Conservation (phyloP, 2,888 invertebrate species). For the Gastrophysa polygoni region DNA sequence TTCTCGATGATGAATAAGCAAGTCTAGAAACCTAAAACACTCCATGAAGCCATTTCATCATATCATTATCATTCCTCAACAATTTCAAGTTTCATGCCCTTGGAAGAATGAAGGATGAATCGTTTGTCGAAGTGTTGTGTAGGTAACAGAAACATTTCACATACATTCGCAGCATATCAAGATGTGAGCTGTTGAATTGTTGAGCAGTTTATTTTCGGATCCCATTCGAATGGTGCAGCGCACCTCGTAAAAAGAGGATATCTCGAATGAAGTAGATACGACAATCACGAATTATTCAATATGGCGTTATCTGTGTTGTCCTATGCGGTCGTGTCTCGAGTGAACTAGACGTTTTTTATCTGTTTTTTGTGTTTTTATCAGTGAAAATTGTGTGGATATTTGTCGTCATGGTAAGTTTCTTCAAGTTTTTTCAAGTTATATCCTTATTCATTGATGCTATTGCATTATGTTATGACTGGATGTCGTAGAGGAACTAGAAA, state of each 20-base stretch:
- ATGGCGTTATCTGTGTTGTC: slow-evolving; percentile 44
- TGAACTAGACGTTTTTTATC: slow-evolving; percentile 19
- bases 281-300: slow-evolving; percentile 37
- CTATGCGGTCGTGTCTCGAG: slow-evolving; percentile 32
- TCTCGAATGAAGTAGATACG: slow-evolving; percentile 22
- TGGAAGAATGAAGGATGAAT: too few relatives aligned
- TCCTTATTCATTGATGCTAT: not conserved
- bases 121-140: too few relatives aligned
- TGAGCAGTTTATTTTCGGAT: not conserved
- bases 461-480: not conserved
- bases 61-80: too few relatives aligned
- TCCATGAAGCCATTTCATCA: too few relatives aligned
- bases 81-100: too few relatives aligned
- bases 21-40: too few relatives aligned
- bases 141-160: too few relatives aligned
- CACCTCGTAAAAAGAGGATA: not conserved
- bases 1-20: too few relatives aligned
- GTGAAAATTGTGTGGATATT: slow-evolving; percentile 18
- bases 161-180: too few relatives aligned
- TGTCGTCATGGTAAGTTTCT: not conserved
- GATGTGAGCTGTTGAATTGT: not conserved
- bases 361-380: slow-evolving; percentile 22
- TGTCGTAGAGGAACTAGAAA: slow-evolving; percentile 13
- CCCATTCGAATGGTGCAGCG: not conserved
- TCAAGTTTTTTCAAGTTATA: not conserved